Percentiles rank a stretch among this genome's conserved stretches.
Conservation (phyloP, 2,113 vertebrate genomes). For the Riparia riparia region DNA sequence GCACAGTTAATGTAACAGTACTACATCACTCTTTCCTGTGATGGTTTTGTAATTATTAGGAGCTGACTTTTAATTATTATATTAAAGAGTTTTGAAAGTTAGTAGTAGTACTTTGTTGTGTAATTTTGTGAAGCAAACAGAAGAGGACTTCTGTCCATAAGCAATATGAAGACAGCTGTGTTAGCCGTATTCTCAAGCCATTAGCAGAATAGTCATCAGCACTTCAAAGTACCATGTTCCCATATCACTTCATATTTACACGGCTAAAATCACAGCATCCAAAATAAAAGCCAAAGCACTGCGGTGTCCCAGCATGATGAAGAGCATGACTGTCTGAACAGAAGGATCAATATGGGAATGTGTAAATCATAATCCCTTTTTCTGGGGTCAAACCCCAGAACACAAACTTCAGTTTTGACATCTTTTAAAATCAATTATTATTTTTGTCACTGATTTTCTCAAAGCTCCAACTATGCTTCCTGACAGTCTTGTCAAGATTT, state of each 20-base stretch:
- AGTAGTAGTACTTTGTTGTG: not conserved
- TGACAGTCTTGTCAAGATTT: not conserved
- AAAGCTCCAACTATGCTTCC: not conserved
- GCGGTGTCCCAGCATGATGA: not conserved
- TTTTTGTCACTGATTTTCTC: not conserved
- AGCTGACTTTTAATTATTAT: not conserved
- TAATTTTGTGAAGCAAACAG: not conserved
- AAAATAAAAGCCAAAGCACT: not conserved
- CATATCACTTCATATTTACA: not conserved
- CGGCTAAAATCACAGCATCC: not conserved
- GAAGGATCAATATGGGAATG: not conserved
- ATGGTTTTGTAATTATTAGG: not conserved
- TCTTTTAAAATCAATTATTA: not conserved
- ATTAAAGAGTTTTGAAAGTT: not conserved
- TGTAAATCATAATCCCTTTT: not conserved
- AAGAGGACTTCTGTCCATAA: not conserved
- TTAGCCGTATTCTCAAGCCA: not conserved
- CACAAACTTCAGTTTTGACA: not conserved
- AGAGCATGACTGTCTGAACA: not conserved
- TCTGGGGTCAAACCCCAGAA: not conserved
- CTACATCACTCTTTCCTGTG: not conserved
- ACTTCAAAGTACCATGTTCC: not conserved
- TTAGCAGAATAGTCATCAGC: not conserved
- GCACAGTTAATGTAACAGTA: not conserved
- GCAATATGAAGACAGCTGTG: not conserved